These are phyloP conservation scores for Drosophila histrio DNA, from an alignment of 2,888 invertebrate species.

Conservation along the genomic window DNA sequence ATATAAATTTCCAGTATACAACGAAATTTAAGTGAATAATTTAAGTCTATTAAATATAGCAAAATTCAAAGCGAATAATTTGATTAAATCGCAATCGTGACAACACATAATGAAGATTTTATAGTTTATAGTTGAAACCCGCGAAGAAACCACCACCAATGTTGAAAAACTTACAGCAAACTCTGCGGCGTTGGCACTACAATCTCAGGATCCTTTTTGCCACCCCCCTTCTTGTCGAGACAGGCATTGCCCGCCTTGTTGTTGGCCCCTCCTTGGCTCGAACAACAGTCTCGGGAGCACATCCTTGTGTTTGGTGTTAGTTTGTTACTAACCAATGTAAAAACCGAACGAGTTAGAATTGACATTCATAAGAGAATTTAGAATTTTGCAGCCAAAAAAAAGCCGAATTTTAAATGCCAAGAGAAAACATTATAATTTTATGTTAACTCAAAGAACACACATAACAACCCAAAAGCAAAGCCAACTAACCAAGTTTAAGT, in stretches of 20 bases:
- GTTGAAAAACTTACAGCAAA: slow-evolving; percentile 59
- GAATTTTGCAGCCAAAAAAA: not conserved
- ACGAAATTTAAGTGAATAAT: too few relatives aligned
- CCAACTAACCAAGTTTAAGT: slow-evolving; percentile 17
- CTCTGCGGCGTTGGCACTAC: slow-evolving; percentile 67
- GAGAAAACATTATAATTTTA: not conserved
- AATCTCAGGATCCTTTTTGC: slow-evolving; percentile 15
- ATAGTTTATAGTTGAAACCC: too few relatives aligned
- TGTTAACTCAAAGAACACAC: too few relatives aligned
- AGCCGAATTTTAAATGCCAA: not conserved
- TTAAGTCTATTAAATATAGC: too few relatives aligned
- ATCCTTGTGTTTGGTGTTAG: slow-evolving; percentile 24
- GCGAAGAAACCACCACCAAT: too few relatives aligned
- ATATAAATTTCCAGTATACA: too few relatives aligned
- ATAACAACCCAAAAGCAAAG: too few relatives aligned
- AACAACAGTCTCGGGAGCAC: slow-evolving; percentile 70
- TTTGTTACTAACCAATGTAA: not conserved
- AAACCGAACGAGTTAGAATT: not conserved
- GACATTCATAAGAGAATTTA: not conserved
- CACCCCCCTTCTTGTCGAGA: slow-evolving; percentile 30
- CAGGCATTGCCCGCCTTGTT: slow-evolving; percentile 45
- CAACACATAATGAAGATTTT: too few relatives aligned
- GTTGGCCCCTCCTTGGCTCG: slow-evolving; percentile 34
- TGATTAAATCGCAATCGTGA: too few relatives aligned
- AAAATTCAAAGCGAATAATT: too few relatives aligned